phyloP scores from a whole-genome alignment of 53 echinoderm and acorn worm genomes.

The Actinopyga echinites region DNA sequence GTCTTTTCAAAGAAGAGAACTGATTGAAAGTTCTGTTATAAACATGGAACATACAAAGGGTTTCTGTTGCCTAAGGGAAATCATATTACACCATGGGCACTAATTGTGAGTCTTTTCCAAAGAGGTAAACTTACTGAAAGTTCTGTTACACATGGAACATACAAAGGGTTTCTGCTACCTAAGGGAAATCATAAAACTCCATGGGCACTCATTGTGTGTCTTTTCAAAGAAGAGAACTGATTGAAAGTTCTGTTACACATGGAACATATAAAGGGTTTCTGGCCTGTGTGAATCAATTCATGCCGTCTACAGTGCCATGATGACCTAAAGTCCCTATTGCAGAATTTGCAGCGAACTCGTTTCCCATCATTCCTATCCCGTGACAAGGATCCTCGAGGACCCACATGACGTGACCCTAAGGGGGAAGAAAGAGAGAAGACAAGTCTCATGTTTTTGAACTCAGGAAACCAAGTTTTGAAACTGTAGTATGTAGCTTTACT shows the following conservation, averaged over 20 bases:
- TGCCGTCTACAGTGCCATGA: slow-evolving; percentile 16
- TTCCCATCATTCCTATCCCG: neutral
- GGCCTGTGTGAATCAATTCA: slow-evolving; percentile 18
- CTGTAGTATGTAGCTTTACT: too few species aligned
- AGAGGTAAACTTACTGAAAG: neutral
- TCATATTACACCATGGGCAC: too few species aligned
- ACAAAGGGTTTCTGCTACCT: slow-evolving; percentile 20
- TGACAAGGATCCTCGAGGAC: neutral
- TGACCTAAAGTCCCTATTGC: neutral
- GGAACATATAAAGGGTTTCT: slow-evolving; percentile 7
- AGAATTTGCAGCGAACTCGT: slow-evolving; percentile 6
- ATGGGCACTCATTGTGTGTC: neutral
- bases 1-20: slow-evolving; percentile 1
- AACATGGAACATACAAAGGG: slow-evolving; percentile 10
- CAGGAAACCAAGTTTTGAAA: too few species aligned
- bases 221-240: slow-evolving; percentile 8
- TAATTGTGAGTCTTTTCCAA: neutral
- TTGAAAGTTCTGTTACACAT: slow-evolving; percentile 8
- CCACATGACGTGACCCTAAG: neutral
- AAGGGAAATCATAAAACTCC: too few species aligned
- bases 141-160: neutral
- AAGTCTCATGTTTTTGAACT: neutral
- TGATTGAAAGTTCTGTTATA: slow-evolving; percentile 10
- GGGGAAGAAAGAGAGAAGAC: neutral
- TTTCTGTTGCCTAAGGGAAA: slow-evolving; percentile 8